Base-by-base conservation (phyloP, 2,888 invertebrate genomes). In the Hedya salicella region DNA sequence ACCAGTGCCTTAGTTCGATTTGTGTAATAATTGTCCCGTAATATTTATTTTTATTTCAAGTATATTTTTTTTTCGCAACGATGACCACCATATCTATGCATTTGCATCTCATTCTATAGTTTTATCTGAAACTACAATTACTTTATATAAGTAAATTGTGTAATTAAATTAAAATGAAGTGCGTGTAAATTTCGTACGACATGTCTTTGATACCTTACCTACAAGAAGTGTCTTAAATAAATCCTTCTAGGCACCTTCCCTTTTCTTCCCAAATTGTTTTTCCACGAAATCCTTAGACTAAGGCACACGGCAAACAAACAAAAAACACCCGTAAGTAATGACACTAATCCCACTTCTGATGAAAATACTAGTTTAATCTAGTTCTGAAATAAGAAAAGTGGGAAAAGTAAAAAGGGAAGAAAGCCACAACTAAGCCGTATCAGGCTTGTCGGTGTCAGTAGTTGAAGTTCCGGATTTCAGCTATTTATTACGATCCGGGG, bases 401-500 rank as follows among this genome's bases (percentile, higher is more conserved):
- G 64, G 71, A 69, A 68, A 69, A 70, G 69, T 63, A 67, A 77
- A 76, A 74, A 73, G 73, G 68, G 69, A 49, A 49, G 42, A 69
- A 77, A 78, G 72, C 71, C 73, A 68, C 72, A 75, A 70, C 80
- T 81, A 80, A 87, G 83, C 84, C 85, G 82, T 89, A 89, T 88
- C 87, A 79, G 82, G 76, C 78, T 78, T 80, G 82, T 80, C 84
- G 73, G 75, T 81, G 85, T 85, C 87, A 82, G 86, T 82, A 84
- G 85, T 82, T 84, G 80, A 86, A 91, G 83, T 89, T 89, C 85
- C 84, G 83, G 88, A 90, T 91, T 91, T 89, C 83, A 82, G 83
- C 86, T 90, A 91, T 91, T 91, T 91, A 91, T 91, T 88, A 86
- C 89, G 77, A 87, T 88, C 89, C 74, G 79, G 83, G 86, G 86